phyloP scores from a whole-genome alignment of 2,797 vertebrate species.

The Eidolon dupreanum region DNA sequence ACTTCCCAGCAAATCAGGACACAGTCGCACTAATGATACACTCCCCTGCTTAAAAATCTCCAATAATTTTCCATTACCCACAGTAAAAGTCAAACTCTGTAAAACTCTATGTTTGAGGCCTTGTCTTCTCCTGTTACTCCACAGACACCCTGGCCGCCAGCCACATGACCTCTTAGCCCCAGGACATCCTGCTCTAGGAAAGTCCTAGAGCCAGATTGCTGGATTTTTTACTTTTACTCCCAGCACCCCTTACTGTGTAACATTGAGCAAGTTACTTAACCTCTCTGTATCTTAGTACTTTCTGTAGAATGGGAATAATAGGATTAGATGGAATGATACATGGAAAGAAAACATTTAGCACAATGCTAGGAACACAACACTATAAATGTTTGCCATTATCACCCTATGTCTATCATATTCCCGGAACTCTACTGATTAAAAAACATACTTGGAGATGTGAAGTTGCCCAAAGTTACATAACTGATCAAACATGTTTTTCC shows the following conservation, averaged over 20 bases:
- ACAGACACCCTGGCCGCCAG: neutral
- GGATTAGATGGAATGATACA: neutral
- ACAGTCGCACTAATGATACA: neutral
- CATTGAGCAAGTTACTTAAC: neutral
- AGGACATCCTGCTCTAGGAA: neutral
- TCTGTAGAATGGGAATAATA: neutral
- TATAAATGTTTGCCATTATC: neutral
- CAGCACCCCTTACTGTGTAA: neutral
- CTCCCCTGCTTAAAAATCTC: neutral
- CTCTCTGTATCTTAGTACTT: neutral
- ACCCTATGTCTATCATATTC: neutral
- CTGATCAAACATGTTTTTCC: neutral
- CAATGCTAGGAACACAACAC: neutral
- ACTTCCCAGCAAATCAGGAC: neutral
- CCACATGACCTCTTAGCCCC: neutral
- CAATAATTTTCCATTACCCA: neutral
- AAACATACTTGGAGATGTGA: neutral
- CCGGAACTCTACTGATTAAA: neutral
- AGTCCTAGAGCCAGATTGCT: neutral
- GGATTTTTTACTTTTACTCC: neutral
- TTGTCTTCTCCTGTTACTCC: neutral
- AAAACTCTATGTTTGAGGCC: neutral
- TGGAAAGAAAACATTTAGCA: slow-evolving; percentile 14
- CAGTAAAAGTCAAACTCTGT: neutral
- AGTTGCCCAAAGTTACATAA: neutral